Conservation (phyloP, 2,888 invertebrate genomes). For the Sycophila texana region DNA sequence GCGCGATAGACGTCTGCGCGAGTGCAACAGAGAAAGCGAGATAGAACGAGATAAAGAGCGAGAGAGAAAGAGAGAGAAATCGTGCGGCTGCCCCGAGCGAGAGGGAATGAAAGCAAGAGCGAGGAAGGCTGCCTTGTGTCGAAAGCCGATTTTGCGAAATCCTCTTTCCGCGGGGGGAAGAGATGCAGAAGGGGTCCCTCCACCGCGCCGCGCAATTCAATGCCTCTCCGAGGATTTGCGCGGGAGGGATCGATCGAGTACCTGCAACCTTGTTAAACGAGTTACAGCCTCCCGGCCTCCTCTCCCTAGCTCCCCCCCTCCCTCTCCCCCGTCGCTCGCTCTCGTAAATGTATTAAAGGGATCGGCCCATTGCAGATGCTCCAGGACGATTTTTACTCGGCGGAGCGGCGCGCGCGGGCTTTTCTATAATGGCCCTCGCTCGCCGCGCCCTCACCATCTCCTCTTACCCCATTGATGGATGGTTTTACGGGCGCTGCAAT, state of each 20-base stretch:
- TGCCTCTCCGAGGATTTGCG: constrained; percentile 39
- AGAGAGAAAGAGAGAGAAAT: constrained; percentile 24
- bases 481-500: constrained; percentile 42
- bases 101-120: background rate
- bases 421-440: constrained; percentile 31
- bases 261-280: constrained; percentile 57
- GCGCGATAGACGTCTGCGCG: background rate
- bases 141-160: constrained; percentile 57
- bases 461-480: constrained; percentile 31
- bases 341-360: constrained; percentile 67
- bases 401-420: constrained; percentile 1
- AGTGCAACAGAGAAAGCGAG: constrained; percentile 2
- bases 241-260: constrained; percentile 48
- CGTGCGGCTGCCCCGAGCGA: background rate
- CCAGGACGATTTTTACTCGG: constrained; percentile 46
- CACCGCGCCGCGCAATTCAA: constrained; percentile 60
- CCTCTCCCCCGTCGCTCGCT: constrained; percentile 59
- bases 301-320: constrained; percentile 52
- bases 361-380: constrained; percentile 47
- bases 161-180: constrained; percentile 48
- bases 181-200: constrained; percentile 14
- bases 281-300: constrained; percentile 47
- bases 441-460: background rate
- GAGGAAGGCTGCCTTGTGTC: constrained; percentile 28
- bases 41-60: too few species aligned